Conservation (phyloP, 2,797 vertebrate genomes). For the Eupleurogrammus muticus region DNA sequence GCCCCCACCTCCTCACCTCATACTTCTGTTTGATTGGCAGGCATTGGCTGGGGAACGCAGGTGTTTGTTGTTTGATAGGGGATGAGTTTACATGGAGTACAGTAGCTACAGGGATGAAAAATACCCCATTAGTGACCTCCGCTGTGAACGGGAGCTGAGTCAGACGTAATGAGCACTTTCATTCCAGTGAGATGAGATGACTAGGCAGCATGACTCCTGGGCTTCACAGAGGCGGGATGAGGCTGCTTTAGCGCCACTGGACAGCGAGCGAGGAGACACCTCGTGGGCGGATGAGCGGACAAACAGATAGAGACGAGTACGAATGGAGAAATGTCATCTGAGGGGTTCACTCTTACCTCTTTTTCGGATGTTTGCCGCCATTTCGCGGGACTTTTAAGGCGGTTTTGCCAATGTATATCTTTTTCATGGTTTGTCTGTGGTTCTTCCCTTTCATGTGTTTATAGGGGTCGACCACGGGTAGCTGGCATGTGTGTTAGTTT, state of each 20-base stretch:
- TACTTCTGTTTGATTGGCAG: constrained; percentile 53
- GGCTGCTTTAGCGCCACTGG: constrained; percentile 53
- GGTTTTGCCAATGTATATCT: constrained; percentile 89
- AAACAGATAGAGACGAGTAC: constrained; percentile 68
- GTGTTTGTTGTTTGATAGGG: constrained; percentile 69
- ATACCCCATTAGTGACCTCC: constrained; percentile 75
- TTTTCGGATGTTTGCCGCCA: constrained; percentile 86
- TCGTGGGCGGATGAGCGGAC: constrained; percentile 69
- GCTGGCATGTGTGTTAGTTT: constrained; percentile 65
- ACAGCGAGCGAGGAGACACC: constrained; percentile 63
- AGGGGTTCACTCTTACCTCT: constrained; percentile 81
- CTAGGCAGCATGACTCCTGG: constrained; percentile 68
- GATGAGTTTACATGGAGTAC: constrained; percentile 63
- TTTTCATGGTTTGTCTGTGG: constrained; percentile 87
- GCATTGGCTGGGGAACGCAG: constrained; percentile 62
- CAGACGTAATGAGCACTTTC: constrained; percentile 77
- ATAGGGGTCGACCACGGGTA: constrained; percentile 62
- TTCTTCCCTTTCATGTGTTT: constrained; percentile 83
- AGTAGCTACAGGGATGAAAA: constrained; percentile 68
- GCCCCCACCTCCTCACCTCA: constrained; percentile 49
- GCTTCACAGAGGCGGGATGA: constrained; percentile 53
- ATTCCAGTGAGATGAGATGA: constrained; percentile 70
- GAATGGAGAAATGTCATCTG: constrained; percentile 52
- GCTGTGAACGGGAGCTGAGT: constrained; percentile 66
- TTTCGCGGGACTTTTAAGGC: constrained; percentile 86